Conservation (phyloP, 2,113 vertebrate genomes). For the Dicrurus megarhynchus region DNA sequence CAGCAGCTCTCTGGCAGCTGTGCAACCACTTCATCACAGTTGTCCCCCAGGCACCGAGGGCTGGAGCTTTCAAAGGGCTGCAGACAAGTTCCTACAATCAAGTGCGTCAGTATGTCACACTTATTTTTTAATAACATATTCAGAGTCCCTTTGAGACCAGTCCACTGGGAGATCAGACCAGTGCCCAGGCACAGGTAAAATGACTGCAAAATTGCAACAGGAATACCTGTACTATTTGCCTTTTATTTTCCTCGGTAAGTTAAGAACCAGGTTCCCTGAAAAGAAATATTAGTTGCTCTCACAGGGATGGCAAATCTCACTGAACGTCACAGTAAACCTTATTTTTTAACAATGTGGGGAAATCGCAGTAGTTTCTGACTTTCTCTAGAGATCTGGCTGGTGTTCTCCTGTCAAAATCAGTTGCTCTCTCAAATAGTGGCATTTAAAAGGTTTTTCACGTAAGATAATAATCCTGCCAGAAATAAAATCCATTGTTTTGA, state of each 20-base stretch:
- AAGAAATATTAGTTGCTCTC: not conserved
- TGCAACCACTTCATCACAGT: not conserved
- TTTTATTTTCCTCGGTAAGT: not conserved
- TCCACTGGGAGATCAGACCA: not conserved
- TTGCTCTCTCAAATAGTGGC: not conserved
- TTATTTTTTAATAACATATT: not conserved
- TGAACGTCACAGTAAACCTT: not conserved
- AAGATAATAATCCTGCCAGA: not conserved
- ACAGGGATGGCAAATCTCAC: not conserved
- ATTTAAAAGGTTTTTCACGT: not conserved
- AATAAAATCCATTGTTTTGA: not conserved
- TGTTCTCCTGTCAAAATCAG: not conserved
- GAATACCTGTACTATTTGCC: not conserved
- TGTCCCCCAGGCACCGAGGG: not conserved
- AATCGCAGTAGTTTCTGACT: not conserved
- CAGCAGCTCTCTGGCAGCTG: not conserved
- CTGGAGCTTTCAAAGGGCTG: not conserved
- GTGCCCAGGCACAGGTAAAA: not conserved
- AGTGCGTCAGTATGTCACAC: accelerated
- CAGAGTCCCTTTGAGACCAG: not conserved
- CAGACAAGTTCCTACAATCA: not conserved
- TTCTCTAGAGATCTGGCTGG: not conserved
- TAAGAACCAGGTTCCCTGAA: not conserved
- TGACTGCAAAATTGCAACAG: not conserved
- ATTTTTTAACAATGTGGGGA: not conserved